Evolutionary conservation across 2,797 vertebrate genomes (phyloP).

Genomic region (Halcyon chelicuti): DNA sequence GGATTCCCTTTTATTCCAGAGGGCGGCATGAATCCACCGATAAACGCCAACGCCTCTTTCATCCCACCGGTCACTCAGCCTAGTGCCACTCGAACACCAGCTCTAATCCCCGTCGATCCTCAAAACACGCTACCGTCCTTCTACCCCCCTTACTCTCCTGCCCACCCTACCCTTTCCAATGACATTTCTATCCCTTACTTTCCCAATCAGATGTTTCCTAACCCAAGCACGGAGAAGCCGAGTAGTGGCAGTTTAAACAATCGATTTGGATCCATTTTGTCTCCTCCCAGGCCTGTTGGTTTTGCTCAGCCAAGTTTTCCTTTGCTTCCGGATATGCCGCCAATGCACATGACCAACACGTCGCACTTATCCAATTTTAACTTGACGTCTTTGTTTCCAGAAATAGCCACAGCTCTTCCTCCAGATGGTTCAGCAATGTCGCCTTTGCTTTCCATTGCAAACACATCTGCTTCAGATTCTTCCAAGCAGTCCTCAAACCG

Average conservation of each 20-base stretch:
- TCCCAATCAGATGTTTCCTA: conserved; percentile 97
- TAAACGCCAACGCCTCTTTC: conserved; percentile 95
- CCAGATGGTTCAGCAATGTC: conserved; percentile 95
- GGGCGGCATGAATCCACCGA: conserved; percentile 94
- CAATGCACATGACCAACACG: conserved; percentile 94
- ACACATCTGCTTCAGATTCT: conserved; percentile 91
- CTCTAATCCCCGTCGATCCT: conserved; percentile 94
- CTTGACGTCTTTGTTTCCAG: conserved; percentile 95
- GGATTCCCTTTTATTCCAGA: conserved; percentile 96
- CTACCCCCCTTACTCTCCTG: conserved; percentile 95
- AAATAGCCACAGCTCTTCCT: conserved; percentile 96
- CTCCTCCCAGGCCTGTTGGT: conserved; percentile 94
- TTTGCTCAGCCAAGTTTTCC: conserved; percentile 96
- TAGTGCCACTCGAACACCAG: conserved; percentile 88
- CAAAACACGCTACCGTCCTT: conserved; percentile 97
- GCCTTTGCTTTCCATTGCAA: conserved; percentile 93
- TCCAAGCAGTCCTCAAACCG: conserved; percentile 94
- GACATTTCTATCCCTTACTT: conserved; percentile 97
- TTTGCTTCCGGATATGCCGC: conserved; percentile 96
- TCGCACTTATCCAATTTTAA: conserved; percentile 98
- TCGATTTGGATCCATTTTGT: conserved; percentile 96
- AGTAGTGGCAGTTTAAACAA: conserved; percentile 91
- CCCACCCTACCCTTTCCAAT: conserved; percentile 95
- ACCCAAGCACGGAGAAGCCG: conserved; percentile 92
- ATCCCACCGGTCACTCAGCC: conserved; percentile 95